A percentile compares a stretch with the other conserved stretches of the same genome.
These are phyloP conservation scores for Dascyllus trimaculatus DNA, from an alignment of 2,113 vertebrate genomes.

Conservation along the genomic window DNA sequence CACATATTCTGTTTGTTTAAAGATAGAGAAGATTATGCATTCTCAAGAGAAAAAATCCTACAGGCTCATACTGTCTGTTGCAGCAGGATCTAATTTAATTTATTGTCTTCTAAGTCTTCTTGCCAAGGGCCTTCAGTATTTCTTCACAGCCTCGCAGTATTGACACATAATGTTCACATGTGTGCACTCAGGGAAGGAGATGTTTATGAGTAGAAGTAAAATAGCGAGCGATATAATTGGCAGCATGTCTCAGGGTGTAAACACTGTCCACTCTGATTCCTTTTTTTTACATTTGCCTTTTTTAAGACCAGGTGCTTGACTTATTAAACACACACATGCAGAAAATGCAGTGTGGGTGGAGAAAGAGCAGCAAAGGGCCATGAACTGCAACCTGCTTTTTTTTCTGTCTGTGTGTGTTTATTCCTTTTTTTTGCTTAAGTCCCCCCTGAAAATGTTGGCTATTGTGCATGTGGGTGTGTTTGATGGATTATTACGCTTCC, in stretches of 20 bases:
- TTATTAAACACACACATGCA: too few species aligned
- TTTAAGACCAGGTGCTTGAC: neutral
- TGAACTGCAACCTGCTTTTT: constrained; percentile 11
- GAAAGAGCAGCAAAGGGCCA: constrained; percentile 18
- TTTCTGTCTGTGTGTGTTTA: neutral
- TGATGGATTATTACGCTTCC: neutral
- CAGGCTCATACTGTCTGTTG: neutral
- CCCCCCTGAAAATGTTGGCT: neutral
- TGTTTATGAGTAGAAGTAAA: constrained; percentile 17
- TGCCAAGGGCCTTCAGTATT: constrained; percentile 5
- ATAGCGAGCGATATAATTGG: neutral
- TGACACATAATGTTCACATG: constrained; percentile 30
- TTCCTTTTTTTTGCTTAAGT: neutral
- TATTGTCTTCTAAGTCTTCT: neutral
- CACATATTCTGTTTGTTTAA: neutral
- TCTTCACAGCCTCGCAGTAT: neutral
- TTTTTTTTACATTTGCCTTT: neutral
- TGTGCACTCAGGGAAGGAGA: neutral
- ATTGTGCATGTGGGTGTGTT: neutral
- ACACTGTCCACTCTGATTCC: neutral
- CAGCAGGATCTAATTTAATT: neutral
- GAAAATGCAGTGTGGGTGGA: constrained; percentile 12
- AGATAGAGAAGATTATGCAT: constrained; percentile 4
- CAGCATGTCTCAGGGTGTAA: neutral
- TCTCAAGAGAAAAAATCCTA: neutral